Base-by-base conservation (phyloP, 2,113 vertebrate genomes). In the Scomber japonicus region DNA sequence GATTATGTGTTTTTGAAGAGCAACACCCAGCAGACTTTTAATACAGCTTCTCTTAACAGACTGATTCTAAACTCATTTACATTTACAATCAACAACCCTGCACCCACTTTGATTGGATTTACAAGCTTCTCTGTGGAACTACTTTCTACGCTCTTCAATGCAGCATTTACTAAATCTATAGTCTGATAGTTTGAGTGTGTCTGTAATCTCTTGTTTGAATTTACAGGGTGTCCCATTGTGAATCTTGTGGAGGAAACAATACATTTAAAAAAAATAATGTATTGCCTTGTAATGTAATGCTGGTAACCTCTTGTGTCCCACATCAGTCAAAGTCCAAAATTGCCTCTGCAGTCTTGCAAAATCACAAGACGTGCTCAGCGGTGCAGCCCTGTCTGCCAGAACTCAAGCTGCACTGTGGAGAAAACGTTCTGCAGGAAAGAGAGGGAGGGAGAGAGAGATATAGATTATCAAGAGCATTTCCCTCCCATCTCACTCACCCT, bases 281-380 rank as follows among this genome's bases (percentile, higher is more conserved):
- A 17, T 44, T 21, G 10, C 62, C 30, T 40, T 40, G 35, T 40
- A 8, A 15, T 11, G 14, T 17, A 53, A 46, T 35, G 46, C 24
- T 35, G 19, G 11, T 45, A 66, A 44, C 40, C 24, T 21, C n/a
- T 21, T 46, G 21, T 46, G 54, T 78, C 48, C 9, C 45, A 57
- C 14, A 24, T 12, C 15, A 63, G 30, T 24, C 46, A 49, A 82
- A 50, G 79, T 86, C 53, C 84, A 80, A 66, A 85, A 89, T 31
- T 84, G 83, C 64, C 75, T 71, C 61, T 89, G n/a, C 76, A 82
- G n/a, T 51, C 71, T 80, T 21, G 82, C 79, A 75, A 82, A 71
- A 56, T 87, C 16, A 55, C 71, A 9, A 40, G 48, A 63, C 4
- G 21, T 21, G 3, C 44, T 75, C 5, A 1, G 27, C 57, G 16